Base-by-base conservation (phyloP, 2,888 invertebrate species). In the Tenthredo scrophulariae region DNA sequence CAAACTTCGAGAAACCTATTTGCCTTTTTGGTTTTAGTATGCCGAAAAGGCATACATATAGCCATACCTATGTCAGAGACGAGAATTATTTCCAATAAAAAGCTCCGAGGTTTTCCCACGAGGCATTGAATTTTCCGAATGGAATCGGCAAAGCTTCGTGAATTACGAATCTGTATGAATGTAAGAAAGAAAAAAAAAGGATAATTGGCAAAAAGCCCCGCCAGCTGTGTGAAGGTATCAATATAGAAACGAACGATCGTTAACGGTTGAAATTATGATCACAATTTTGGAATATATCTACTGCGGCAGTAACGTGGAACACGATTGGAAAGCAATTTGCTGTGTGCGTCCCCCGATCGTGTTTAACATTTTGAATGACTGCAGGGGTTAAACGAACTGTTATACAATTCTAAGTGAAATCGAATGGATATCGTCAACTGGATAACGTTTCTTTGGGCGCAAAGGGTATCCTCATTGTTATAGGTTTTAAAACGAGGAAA, bases 281-380 rank as follows among this genome's bases (percentile, higher is more conserved):
- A 62, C 13, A 62, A 62, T 62, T 62, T 62, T 4, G 62, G 26
- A 13, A 26, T 26, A 62, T 62, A 62, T 26, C 13, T 33, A 26
- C 18, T 33, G 67, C 67, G 13, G 67, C 67, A 67, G 72, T 74
- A 40, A 37, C 29, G 70, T 22, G n/a, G n/a, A 74, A 33, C 15
- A 37, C 5, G 72, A 74, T 74, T 10, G 72, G 72, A 74, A 74
- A 74, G 22, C 72, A 74, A 74, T 74, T 74, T 26, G 72, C 15
- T 43, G 43, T 43, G 43, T 74, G 43, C 72, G 26, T 74, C 26
- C 40, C 43, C 1, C 72, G 43, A 74, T 43, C 72, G 22, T 43
- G 72, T 74, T 74, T 43, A 74, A 74, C 40, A 74, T 74, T 74
- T 74, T 74, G 40, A 74, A 74, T 74, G 72, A 74, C 72, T 43